phyloP scores from a whole-genome alignment of 2,888 invertebrate genomes.

The Eilema griseolum region DNA sequence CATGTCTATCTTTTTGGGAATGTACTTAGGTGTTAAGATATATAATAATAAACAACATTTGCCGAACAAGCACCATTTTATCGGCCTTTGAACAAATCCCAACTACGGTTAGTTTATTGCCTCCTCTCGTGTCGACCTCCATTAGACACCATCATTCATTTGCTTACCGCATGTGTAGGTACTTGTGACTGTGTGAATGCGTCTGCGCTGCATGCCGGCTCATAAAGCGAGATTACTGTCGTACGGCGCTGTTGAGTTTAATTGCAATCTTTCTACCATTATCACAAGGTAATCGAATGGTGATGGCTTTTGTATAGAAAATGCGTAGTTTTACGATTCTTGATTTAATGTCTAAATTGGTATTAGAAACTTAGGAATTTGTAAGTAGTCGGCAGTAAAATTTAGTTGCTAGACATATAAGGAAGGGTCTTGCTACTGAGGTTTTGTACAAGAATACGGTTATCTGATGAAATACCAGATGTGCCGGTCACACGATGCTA shows the following conservation, averaged over 20 bases:
- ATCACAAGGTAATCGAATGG: slow-evolving; percentile 9
- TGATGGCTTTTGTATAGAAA: background rate
- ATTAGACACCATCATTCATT: slow-evolving; percentile 51
- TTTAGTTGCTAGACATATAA: background rate
- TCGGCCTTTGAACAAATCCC: slow-evolving; percentile 9
- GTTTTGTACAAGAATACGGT: too few relatives aligned
- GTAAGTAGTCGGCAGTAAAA: background rate
- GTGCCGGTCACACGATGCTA: background rate
- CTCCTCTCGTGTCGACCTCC: slow-evolving; percentile 49
- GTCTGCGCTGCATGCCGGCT: slow-evolving; percentile 23
- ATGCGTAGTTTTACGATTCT: background rate
- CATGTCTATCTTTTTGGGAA: too few relatives aligned
- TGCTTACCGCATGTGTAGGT: slow-evolving; percentile 9
- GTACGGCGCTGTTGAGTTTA: slow-evolving; percentile 26
- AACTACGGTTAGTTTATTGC: slow-evolving; percentile 51
- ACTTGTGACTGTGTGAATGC: slow-evolving; percentile 13
- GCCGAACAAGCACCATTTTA: slow-evolving; percentile 25
- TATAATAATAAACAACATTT: background rate
- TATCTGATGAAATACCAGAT: too few relatives aligned
- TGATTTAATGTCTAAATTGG: background rate
- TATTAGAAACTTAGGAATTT: background rate
- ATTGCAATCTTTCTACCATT: slow-evolving; percentile 31
- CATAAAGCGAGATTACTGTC: slow-evolving; percentile 30
- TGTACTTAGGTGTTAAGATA: too few relatives aligned
- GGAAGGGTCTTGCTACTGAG: too few relatives aligned